phyloP scores from a whole-genome alignment of 2,113 vertebrate genomes.

The Sceloporus tristichus region DNA sequence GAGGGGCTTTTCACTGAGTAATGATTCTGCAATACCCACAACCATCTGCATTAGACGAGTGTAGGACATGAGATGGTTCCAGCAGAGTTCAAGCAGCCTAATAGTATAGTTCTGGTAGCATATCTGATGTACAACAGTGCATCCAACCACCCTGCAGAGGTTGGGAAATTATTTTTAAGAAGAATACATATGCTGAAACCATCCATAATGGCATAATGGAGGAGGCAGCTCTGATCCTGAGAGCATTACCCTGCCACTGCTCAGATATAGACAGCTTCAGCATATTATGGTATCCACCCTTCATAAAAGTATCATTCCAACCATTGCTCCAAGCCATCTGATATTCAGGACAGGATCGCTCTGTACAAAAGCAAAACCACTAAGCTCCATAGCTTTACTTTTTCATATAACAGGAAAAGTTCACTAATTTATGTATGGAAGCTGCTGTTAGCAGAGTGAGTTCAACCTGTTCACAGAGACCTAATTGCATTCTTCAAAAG shows the following conservation, averaged over 20 bases:
- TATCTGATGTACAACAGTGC: not conserved
- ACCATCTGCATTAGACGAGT: not conserved
- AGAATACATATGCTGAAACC: not conserved
- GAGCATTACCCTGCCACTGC: not conserved
- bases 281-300: not conserved
- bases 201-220: not conserved
- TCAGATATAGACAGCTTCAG: not conserved
- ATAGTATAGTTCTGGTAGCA: not conserved
- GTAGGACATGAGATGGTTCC: not conserved
- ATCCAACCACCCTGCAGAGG: not conserved
- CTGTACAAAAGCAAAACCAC: not conserved
- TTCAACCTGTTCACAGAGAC: not conserved
- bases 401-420: not conserved
- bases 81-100: not conserved
- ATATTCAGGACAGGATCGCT: not conserved
- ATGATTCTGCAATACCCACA: not conserved
- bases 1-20: not conserved
- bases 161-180: not conserved
- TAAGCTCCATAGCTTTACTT: not conserved
- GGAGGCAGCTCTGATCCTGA: not conserved
- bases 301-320: not conserved
- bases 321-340: not conserved
- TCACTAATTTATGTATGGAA: conserved; percentile 3
- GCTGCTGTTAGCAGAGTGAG: not conserved
- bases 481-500: not conserved